phyloP scores from a whole-genome alignment of 2,797 vertebrate species.

The Podargus strigoides region DNA sequence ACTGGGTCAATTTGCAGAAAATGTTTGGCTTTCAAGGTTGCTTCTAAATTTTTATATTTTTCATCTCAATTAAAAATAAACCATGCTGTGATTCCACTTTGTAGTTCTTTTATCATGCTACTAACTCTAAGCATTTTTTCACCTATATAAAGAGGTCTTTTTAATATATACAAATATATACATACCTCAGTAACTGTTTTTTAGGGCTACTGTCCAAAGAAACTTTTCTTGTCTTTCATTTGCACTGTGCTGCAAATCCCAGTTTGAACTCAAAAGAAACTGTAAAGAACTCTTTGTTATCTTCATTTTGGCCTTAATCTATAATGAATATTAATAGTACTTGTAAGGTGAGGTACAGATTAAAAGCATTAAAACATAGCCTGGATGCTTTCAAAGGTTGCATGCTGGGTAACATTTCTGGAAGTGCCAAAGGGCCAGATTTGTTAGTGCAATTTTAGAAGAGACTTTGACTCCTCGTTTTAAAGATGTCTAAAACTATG shows the following conservation, averaged over 20 bases:
- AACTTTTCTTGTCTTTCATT: constrained; percentile 14
- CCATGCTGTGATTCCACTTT: constrained; percentile 58
- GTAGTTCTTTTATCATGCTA: constrained; percentile 54
- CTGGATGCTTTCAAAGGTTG: constrained; percentile 35
- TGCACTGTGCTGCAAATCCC: background rate
- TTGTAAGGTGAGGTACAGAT: constrained; percentile 41
- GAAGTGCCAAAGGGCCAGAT: constrained; percentile 11
- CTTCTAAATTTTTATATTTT: constrained; percentile 22
- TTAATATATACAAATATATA: background rate
- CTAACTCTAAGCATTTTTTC: constrained; percentile 35
- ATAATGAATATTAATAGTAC: constrained; percentile 48
- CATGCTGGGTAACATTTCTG: constrained; percentile 2
- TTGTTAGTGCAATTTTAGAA: constrained; percentile 24
- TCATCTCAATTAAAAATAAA: constrained; percentile 76
- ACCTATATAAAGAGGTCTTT: background rate
- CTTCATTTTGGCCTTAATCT: constrained; percentile 39
- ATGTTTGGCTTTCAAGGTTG: constrained; percentile 29
- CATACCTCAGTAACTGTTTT: background rate
- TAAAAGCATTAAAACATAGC: constrained; percentile 38
- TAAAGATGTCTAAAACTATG: background rate
- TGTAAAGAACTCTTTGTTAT: background rate
- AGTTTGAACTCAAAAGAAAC: constrained; percentile 26
- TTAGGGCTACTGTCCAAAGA: constrained; percentile 4
- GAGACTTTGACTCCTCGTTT: background rate
- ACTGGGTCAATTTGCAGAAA: background rate